phyloP scores from a whole-genome alignment of 2,113 vertebrate genomes.

The Rhinichthys klamathensis region DNA sequence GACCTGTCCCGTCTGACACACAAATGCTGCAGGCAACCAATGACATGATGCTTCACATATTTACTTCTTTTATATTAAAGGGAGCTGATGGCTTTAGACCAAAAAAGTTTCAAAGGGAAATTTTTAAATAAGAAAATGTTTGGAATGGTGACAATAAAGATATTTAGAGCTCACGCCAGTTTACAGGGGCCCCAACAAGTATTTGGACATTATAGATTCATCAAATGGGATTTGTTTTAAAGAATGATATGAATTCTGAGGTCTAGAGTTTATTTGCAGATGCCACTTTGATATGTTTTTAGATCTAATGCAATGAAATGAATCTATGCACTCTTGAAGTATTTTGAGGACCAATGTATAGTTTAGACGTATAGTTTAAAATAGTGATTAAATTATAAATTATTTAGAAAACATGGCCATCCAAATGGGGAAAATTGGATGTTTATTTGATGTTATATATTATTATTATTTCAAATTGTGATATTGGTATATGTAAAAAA shows the following conservation, averaged over 20 bases:
- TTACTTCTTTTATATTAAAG: slow-evolving; percentile 15
- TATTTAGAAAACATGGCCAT: no score
- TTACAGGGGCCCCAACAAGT: background rate
- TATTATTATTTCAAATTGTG: no score
- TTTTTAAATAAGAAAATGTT: background rate
- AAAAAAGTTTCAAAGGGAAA: background rate
- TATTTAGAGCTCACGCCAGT: background rate
- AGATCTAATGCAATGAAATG: background rate
- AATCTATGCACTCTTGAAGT: background rate
- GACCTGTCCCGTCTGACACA: slow-evolving; percentile 44
- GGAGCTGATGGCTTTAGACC: background rate
- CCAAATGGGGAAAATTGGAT: no score
- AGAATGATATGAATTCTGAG: background rate
- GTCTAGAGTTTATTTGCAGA: background rate
- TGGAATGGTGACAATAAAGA: background rate
- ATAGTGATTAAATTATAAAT: background rate
- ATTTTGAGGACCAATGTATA: background rate
- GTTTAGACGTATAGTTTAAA: background rate
- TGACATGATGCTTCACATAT: slow-evolving; percentile 28
- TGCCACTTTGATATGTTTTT: background rate
- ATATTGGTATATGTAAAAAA: no score
- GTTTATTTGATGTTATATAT: no score
- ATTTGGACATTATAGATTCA: background rate
- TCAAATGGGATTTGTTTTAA: background rate
- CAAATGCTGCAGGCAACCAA: slow-evolving; percentile 38